A percentile compares a stretch with the other conserved stretches of the same genome.
Conservation (phyloP, 1,140 invertebrate species). For the Bombus sylvicola region DNA sequence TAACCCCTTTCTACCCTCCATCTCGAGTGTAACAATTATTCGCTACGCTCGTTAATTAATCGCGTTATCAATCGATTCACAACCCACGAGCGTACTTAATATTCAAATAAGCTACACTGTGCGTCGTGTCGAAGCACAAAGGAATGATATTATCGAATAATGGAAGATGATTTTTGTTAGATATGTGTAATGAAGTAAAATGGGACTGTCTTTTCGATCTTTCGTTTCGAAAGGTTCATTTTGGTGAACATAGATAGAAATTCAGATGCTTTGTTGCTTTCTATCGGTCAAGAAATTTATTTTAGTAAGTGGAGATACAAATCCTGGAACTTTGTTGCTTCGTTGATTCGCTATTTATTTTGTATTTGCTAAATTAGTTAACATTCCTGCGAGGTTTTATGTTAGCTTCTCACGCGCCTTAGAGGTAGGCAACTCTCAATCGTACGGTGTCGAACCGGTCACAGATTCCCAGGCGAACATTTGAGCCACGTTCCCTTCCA, state of each 20-base stretch:
- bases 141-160: too few species aligned
- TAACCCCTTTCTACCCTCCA: conserved; percentile 8
- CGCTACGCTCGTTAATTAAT: conserved; percentile 40
- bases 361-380: neutral
- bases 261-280: too few species aligned
- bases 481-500: neutral
- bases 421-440: neutral
- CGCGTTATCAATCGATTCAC: neutral
- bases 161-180: too few species aligned
- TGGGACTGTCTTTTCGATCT: too few species aligned
- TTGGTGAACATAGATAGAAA: too few species aligned
- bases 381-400: neutral
- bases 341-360: neutral
- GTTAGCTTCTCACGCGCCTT: neutral
- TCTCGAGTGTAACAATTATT: conserved; percentile 30
- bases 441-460: conserved; percentile 14
- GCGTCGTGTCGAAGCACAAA: too few species aligned
- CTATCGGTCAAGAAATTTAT: too few species aligned
- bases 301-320: too few species aligned
- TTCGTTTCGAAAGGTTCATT: too few species aligned
- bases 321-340: neutral
- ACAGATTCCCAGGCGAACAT: too few species aligned
- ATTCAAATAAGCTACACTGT: neutral
- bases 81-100: too few species aligned
- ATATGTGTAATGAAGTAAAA: too few species aligned